Evolutionary conservation across 2,888 invertebrate genomes (phyloP), one percentile per base, ranked within the genome.

Genomic region (Ophioninae sp.): DNA sequence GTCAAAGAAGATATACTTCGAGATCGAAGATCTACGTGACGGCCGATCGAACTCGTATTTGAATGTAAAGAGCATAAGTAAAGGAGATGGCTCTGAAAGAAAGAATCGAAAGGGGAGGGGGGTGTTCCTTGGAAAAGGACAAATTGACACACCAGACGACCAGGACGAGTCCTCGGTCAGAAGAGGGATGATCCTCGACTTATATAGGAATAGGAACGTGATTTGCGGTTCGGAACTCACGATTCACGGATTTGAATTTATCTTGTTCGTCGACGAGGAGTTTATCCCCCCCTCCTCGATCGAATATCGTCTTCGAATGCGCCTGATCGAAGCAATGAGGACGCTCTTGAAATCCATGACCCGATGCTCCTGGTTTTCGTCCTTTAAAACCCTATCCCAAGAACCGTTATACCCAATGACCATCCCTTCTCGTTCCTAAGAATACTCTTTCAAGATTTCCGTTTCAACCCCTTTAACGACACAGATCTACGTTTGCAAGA

Each of bases 201-300:
- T 89, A 90, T 90, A 91, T 91, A 90, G 88, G 86, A 89, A 87
- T 85, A 87, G 88, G 81, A 89, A 88, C 90, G 90, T 91, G 91
- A 91, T 91, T 91, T 91, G 91, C 89, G 90, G 90, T 89, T 88
- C 88, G 87, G 88, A 89, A 39, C 87, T 88, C 83, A 84, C 84
- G 87, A 89, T 88, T 89, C 89, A 86, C 83, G 90, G 91, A 91
- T 91, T 91, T 91, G 91, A 90, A 91, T 90, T 91, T 91, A 91
- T 90, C 90, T 90, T 88, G 87, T 67, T 44, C 74, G 81, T 70
- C 61, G 81, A 78, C 85, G 77, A 74, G 70, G 56, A 74, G 79
- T 76, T 67, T 75, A 67, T 56, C 50, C 75, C 65, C 69, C 50
- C 8, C 41, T 41, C 41, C 70, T 74, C 44, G 59, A 65, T 73